Evolutionary conservation across 64 coral and sea anemone genomes (phyloP).

Genomic region (Dendronephthya gigantea): DNA sequence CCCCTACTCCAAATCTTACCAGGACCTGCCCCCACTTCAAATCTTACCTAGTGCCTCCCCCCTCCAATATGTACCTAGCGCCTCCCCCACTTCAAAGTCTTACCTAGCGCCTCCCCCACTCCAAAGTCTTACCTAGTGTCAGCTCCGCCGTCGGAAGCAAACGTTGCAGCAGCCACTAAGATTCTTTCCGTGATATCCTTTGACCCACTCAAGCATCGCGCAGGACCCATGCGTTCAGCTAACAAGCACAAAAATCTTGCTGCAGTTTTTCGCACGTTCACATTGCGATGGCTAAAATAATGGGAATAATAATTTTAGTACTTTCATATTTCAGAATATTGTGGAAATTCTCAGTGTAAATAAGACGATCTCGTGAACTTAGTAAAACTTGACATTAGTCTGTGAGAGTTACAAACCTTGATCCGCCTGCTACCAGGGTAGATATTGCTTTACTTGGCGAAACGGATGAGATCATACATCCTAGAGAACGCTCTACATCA

Average conservation of each 20-base stretch:
- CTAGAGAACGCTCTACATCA: slow-evolving; percentile 65
- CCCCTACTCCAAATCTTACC: no score
- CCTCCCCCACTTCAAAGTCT: no score
- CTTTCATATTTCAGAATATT: not conserved
- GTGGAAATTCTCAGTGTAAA: no score
- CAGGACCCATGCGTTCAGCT: slow-evolving; percentile 72
- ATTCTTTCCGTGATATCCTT: slow-evolving; percentile 92
- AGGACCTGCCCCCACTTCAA: no score
- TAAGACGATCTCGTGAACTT: no score
- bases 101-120: slow-evolving; percentile 80
- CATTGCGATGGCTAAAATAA: slow-evolving; percentile 63
- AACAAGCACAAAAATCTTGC: slow-evolving; percentile 80
- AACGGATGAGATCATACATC: slow-evolving; percentile 52
- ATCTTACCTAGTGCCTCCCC: no score
- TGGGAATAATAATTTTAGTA: not conserved
- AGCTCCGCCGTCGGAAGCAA: slow-evolving; percentile 67
- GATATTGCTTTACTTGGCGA: slow-evolving; percentile 47
- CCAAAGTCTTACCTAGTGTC: slow-evolving; percentile 69
- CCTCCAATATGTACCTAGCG: no score
- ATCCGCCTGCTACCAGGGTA: slow-evolving; percentile 51
- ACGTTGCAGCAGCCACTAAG: slow-evolving; percentile 64
- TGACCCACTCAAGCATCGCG: slow-evolving; percentile 72
- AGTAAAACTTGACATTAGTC: not conserved
- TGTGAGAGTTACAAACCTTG: slow-evolving; percentile 39
- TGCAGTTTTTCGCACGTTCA: slow-evolving; percentile 68